Evolutionary conservation across 2,113 vertebrate genomes (phyloP).

Genomic region (zebrafish (Danio rerio)): GRCz12tu NC_133178.1:34858501-34859000

Average conservation of each 20-base stretch:
- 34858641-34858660: neutral
- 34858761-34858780: conserved; percentile 13
- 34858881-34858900: conserved; percentile 21
- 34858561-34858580: no score
- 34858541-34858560: no score
- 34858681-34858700: conserved; percentile 15
- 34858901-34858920: conserved; percentile 28
- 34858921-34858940: neutral
- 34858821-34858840: conserved; percentile 21
- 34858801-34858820: conserved; percentile 43
- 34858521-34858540: no score
- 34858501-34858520: no score
- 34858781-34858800: conserved; percentile 10
- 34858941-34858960: conserved; percentile 43
- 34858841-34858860: conserved; percentile 16
- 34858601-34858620: neutral
- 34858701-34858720: neutral
- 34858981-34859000: conserved; percentile 55
- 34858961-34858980: conserved; percentile 49
- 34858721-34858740: neutral
- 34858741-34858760: neutral
- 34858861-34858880: conserved; percentile 1
- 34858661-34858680: neutral
- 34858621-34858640: neutral
- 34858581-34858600: neutral